phyloP scores from a whole-genome alignment of 2,113 vertebrate genomes.

The Lepus europaeus region DNA sequence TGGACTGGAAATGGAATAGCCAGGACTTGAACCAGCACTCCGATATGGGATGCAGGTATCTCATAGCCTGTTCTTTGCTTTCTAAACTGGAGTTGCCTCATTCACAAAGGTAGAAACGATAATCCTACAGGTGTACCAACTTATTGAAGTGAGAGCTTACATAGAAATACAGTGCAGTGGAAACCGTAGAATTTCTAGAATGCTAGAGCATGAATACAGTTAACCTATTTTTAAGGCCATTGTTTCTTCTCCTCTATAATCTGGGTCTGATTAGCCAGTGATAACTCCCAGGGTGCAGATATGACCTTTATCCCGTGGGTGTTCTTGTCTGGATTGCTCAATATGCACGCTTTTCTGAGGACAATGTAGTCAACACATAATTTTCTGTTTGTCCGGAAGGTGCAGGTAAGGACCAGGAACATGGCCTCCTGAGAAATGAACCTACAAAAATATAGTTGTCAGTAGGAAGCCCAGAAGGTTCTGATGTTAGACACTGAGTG shows the following conservation, averaged over 20 bases:
- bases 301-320: neutral
- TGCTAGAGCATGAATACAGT: neutral
- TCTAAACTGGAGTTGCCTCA: slow-evolving; percentile 7
- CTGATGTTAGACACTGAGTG: neutral
- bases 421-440: neutral
- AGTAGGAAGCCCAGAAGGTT: neutral
- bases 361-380: neutral
- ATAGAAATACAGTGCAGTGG: neutral
- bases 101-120: neutral
- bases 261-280: neutral
- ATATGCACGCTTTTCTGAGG: neutral
- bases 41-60: too few species aligned
- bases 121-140: neutral
- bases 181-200: neutral
- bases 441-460: neutral
- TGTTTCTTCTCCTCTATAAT: neutral
- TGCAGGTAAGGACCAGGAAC: neutral
- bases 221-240: neutral
- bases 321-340: neutral
- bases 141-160: neutral
- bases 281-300: too few species aligned
- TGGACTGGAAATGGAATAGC: too few species aligned
- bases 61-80: neutral
- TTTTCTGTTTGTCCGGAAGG: neutral
- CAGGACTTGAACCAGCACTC: too few species aligned